These are phyloP conservation scores for Hermetia illucens DNA, from an alignment of 1,140 invertebrate genomes.

Conservation along the genomic window DNA sequence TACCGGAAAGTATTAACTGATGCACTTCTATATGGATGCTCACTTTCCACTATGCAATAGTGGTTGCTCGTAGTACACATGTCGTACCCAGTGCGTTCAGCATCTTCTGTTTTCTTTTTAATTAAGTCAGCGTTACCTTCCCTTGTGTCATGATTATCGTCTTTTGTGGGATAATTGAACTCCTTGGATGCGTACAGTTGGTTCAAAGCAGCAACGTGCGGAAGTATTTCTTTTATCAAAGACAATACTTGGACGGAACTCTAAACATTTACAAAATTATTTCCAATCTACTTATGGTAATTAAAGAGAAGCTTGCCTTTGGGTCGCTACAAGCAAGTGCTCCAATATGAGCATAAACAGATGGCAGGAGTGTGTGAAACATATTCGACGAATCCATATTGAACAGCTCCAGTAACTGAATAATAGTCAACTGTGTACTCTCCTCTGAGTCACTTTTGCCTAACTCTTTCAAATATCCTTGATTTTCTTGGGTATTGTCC, in stretches of 20 bases:
- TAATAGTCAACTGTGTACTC: conserved; percentile 10
- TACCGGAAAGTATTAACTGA: conserved; percentile 74
- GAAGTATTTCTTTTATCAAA: conserved; percentile 79
- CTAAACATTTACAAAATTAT: conserved; percentile 31
- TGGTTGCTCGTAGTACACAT: conserved; percentile 55
- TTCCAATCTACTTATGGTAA: background rate
- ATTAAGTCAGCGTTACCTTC: conserved; percentile 5
- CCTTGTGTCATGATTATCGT: background rate
- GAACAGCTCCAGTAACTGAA: conserved; percentile 24
- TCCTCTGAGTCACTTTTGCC: conserved; percentile 22
- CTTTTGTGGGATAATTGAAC: conserved; percentile 1
- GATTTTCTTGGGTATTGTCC: conserved; percentile 18
- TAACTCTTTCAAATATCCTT: conserved; percentile 4
- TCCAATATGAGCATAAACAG: conserved; percentile 66
- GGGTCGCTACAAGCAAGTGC: conserved; percentile 68
- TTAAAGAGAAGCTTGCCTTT: conserved; percentile 43
- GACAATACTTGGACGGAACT: conserved; percentile 83
- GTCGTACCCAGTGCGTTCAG: conserved; percentile 7
- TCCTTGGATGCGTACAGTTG: conserved; percentile 38
- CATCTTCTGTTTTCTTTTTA: conserved; percentile 2
- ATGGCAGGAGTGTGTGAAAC: conserved; percentile 58
- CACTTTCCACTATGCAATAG: conserved; percentile 88
- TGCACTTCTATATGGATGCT: conserved; percentile 91
- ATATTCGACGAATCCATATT: conserved; percentile 32
- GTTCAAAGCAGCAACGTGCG: conserved; percentile 77